Evolutionary conservation across 2,888 invertebrate genomes (phyloP).

Genomic region (Resseliella maxima): DNA sequence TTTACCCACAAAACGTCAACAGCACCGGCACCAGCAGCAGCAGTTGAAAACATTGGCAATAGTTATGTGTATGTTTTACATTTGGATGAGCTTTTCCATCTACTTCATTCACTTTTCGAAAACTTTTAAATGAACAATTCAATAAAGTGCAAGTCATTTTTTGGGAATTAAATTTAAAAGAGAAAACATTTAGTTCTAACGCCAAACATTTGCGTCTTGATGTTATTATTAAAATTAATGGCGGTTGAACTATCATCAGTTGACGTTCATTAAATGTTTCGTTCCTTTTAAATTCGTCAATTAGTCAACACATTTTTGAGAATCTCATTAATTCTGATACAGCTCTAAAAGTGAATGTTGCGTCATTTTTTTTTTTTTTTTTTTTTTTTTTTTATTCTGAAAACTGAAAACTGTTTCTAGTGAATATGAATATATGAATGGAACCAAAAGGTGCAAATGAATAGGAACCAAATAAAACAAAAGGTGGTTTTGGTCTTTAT

Average conservation of each 20-base stretch:
- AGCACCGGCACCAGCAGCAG: background rate
- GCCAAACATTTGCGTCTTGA: background rate
- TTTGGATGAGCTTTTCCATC: too few relatives aligned
- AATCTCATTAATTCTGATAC: background rate
- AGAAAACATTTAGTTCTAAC: background rate
- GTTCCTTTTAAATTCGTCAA: slow-evolving; percentile 2
- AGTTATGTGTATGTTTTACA: slow-evolving; percentile 22
- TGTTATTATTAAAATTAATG: background rate
- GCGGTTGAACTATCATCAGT: background rate
- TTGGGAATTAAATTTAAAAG: background rate
- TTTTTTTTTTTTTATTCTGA: too few relatives aligned
- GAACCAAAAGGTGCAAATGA: background rate
- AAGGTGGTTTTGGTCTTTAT: background rate
- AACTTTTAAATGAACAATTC: background rate
- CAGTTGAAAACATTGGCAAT: too few relatives aligned
- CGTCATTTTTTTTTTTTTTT: too few relatives aligned
- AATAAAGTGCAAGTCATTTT: slow-evolving; percentile 27
- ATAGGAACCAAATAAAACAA: background rate
- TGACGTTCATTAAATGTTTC: background rate
- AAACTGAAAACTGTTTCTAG: too few relatives aligned
- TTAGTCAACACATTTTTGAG: background rate
- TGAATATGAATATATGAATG: too few relatives aligned
- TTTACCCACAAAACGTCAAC: background rate
- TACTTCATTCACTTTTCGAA: slow-evolving; percentile 8
- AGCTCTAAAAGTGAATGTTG: background rate